Evolutionary conservation across 2,797 vertebrate species (phyloP), one percentile per base, ranked within the genome.

Genomic region (Danio kyathit): DNA sequence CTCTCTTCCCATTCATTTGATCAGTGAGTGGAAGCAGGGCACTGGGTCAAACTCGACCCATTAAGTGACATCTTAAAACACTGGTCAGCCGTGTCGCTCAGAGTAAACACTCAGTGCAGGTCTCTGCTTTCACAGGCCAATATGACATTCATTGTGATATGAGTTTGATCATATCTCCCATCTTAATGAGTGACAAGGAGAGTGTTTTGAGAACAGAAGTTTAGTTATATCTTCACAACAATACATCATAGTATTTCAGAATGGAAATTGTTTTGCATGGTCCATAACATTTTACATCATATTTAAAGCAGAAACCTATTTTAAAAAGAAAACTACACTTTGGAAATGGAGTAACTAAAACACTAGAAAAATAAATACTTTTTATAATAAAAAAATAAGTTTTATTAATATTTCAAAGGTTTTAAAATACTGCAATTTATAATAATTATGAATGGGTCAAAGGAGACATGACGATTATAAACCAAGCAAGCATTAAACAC

Each of bases 41-140:
- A 74, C 52, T 41, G 57, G 51, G 44, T 79, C 57, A 74, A 19
- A 56, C 12, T 52, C 49, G 73, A 54, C 38, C 9, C 9, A 10
- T 52, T 29, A 16, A 17, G 59, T 66, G 51, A 40, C 16, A 83
- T 65, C 44, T 70, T 66, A 82, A 76, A 54, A 54, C 66, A 44
- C 7, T 44, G 48, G 19, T 69, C 51, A 51, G 63, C 21, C 16
- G 3, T 56, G 41, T 21, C 19, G 29, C 29, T 54, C 49, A 6
- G 6, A 48, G 29, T 40, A 40, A 59, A 60, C 52, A 69, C n/a
- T 66, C n/a, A n/a, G n/a, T n/a, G n/a, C 12, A 65, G 12, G 11
- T 21, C 7, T 7, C 60, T 21, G 49, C 10, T 49, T 56, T 77
- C 21, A 76, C 61, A 54, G 3, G 38, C 66, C 63, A 66, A n/a